phyloP scores from a whole-genome alignment of 2,888 invertebrate species.

The Chirona hameri region DNA sequence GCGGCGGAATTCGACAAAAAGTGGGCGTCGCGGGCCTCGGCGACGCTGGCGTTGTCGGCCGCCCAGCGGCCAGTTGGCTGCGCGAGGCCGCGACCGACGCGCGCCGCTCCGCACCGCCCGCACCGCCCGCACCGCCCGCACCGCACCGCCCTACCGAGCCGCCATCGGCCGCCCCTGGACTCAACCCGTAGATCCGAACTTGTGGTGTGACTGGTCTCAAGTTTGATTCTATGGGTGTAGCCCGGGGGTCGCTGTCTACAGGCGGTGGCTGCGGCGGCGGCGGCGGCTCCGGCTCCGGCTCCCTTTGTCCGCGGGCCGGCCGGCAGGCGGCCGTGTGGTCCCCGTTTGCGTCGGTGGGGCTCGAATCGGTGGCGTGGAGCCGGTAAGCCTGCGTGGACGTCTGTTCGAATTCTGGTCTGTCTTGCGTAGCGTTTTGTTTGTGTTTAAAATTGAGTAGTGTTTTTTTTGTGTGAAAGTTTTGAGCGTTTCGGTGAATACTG shows the following conservation, averaged over 20 bases:
- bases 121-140: not conserved
- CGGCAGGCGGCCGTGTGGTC: too few relatives aligned
- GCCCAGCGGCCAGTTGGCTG: not conserved
- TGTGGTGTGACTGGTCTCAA: not conserved
- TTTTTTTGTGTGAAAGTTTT: too few relatives aligned
- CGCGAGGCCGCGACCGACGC: too few relatives aligned
- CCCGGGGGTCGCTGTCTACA: not conserved
- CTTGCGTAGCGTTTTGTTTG: too few relatives aligned
- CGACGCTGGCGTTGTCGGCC: not conserved
- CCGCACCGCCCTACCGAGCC: not conserved
- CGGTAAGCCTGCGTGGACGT: too few relatives aligned
- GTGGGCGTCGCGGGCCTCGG: not conserved
- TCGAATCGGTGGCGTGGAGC: too few relatives aligned
- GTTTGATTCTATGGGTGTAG: slow-evolving; percentile 13
- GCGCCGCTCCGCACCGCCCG: too few relatives aligned
- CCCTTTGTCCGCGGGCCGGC: too few relatives aligned
- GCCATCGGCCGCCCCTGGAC: not conserved
- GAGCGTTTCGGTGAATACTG: too few relatives aligned
- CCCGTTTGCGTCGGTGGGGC: too few relatives aligned
- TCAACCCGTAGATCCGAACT: slow-evolving; percentile 23
- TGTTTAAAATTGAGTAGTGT: too few relatives aligned
- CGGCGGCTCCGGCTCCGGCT: not conserved
- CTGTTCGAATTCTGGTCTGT: too few relatives aligned
- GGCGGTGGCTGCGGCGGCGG: not conserved
- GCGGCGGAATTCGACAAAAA: slow-evolving; percentile 10